A percentile compares a stretch with the other conserved stretches of the same genome.
Evolutionary conservation across 2,113 vertebrate genomes (phyloP).

Genomic region (Vulpes lagopus): DNA sequence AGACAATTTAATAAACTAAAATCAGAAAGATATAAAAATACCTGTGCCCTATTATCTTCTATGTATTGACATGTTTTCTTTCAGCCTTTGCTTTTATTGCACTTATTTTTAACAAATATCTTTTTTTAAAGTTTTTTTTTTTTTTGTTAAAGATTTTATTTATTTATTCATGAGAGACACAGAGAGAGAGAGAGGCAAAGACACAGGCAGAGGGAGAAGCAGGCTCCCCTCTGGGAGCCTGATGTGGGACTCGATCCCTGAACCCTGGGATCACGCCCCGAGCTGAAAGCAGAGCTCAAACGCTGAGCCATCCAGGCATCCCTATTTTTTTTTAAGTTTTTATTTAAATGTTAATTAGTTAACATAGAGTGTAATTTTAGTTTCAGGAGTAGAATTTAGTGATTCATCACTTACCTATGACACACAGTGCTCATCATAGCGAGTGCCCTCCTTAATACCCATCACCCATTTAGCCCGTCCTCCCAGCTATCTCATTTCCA

Average conservation of each 20-base stretch:
- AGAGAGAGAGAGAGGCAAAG: no score
- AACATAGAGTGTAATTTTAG: neutral
- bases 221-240: no score
- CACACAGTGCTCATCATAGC: neutral
- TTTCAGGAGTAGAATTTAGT: neutral
- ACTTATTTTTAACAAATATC: neutral
- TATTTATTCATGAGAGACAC: no score
- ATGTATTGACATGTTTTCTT: constrained; percentile 83
- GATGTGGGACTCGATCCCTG: no score
- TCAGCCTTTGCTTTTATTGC: neutral
- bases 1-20: neutral
- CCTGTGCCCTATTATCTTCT: neutral
- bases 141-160: no score
- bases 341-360: neutral
- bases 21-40: neutral
- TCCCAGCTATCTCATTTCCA: neutral
- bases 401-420: neutral
- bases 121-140: neutral
- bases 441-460: neutral
- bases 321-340: neutral
- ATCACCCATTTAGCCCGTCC: neutral
- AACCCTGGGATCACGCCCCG: no score
- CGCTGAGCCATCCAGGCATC: no score
- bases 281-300: no score
- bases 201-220: no score